phyloP scores from a whole-genome alignment of 2,888 invertebrate species.

The Lasioglossum lativentre region DNA sequence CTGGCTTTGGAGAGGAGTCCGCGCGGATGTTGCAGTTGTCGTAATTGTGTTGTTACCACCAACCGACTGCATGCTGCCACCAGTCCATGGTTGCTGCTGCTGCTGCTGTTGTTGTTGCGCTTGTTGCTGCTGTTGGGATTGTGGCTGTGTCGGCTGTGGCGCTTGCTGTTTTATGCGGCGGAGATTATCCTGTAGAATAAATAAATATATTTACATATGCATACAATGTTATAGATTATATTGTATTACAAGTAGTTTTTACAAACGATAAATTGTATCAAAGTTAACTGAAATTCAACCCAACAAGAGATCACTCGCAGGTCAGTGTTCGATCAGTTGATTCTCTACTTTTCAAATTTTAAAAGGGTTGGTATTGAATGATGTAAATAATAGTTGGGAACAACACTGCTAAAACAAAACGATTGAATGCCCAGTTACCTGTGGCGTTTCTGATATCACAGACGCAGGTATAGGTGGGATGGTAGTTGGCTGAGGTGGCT shows the following conservation, averaged over 20 bases:
- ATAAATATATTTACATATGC: neutral
- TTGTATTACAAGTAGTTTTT: neutral
- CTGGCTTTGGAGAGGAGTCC: conserved; percentile 82
- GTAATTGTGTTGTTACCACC: conserved; percentile 79
- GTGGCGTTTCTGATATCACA: conserved; percentile 89
- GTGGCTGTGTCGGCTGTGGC: conserved; percentile 77
- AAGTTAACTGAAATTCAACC: no score
- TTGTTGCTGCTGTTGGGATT: conserved; percentile 83
- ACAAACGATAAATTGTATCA: no score
- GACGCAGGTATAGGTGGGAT: conserved; percentile 88
- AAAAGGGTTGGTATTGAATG: neutral
- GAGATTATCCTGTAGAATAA: conserved; percentile 85
- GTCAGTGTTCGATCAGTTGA: no score
- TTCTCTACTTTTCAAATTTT: neutral
- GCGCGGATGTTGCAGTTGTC: conserved; percentile 80
- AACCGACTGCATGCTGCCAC: conserved; percentile 79
- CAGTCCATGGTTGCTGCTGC: conserved; percentile 77
- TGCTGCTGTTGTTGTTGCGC: conserved; percentile 69
- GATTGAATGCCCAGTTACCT: conserved; percentile 78
- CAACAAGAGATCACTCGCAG: no score
- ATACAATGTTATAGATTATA: neutral
- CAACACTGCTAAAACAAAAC: neutral
- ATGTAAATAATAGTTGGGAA: no score
- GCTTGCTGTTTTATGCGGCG: conserved; percentile 85
- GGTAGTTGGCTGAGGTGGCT: conserved; percentile 89